phyloP scores from a whole-genome alignment of 2,113 vertebrate species.

The Pampusana beccarii region DNA sequence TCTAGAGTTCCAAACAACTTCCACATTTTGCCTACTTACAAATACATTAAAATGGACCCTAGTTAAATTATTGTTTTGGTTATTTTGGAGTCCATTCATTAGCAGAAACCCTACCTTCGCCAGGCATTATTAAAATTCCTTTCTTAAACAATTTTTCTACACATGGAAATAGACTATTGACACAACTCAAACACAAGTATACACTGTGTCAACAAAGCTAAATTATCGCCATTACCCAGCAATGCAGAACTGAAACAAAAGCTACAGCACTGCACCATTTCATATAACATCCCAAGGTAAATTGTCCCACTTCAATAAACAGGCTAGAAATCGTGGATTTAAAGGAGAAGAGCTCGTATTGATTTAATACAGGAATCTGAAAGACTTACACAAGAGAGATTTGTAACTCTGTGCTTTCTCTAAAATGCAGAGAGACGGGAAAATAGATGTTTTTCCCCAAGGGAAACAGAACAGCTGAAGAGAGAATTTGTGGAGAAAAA shows the following conservation, averaged over 20 bases:
- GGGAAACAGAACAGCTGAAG: background rate
- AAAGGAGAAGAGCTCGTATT: background rate
- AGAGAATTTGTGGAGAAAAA: background rate
- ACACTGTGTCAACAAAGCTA: background rate
- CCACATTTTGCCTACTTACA: background rate
- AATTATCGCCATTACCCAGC: background rate
- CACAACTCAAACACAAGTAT: background rate
- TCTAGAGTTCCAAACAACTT: background rate
- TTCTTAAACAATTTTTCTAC: background rate
- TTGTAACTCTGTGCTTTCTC: background rate
- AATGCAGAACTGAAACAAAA: background rate
- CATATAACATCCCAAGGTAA: background rate
- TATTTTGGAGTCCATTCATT: background rate
- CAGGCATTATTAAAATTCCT: background rate
- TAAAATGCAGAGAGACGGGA: background rate
- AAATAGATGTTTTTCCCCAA: background rate
- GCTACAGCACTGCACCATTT: background rate
- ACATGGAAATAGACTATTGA: conserved; percentile 25
- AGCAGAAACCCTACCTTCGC: background rate
- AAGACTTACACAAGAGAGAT: background rate
- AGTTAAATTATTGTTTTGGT: background rate
- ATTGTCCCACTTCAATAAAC: background rate
- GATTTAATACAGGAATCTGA: background rate
- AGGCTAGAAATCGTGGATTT: conserved; percentile 24
- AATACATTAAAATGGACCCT: background rate